These are phyloP conservation scores for Agriopis marginaria DNA, from an alignment of 2,888 invertebrate species.

Conservation along the genomic window DNA sequence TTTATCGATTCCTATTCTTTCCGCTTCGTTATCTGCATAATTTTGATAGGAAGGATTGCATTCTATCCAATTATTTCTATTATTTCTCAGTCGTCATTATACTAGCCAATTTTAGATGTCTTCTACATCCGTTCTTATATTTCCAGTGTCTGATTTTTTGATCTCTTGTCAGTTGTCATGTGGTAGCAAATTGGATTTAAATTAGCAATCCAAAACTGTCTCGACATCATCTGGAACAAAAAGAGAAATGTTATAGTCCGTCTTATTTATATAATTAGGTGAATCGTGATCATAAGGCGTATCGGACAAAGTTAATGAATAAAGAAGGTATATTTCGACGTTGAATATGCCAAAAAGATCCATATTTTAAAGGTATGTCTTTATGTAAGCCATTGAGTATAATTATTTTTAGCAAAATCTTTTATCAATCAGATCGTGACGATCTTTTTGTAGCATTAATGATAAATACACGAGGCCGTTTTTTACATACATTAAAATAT, in stretches of 20 bases:
- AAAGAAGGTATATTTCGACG: too few relatives aligned
- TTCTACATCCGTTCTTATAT: slow-evolving; percentile 33
- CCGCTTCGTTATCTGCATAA: slow-evolving; percentile 18
- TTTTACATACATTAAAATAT: background rate
- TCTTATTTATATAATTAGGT: background rate
- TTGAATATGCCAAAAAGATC: too few relatives aligned
- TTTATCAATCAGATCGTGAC: background rate
- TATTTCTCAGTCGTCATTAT: background rate
- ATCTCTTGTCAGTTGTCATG: slow-evolving; percentile 20
- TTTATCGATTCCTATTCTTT: background rate
- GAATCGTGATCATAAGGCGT: slow-evolving; percentile 1
- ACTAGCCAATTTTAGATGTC: background rate
- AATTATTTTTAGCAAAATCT: too few relatives aligned
- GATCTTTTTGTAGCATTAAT: too few relatives aligned
- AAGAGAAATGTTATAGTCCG: slow-evolving; percentile 46
- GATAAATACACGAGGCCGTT: background rate
- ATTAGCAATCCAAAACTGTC: slow-evolving; percentile 44
- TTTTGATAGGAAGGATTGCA: slow-evolving; percentile 1
- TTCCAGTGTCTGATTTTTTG: slow-evolving; percentile 41
- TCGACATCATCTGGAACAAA: slow-evolving; percentile 60
- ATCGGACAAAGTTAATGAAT: background rate
- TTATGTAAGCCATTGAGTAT: too few relatives aligned
- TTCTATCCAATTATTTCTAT: slow-evolving; percentile 26
- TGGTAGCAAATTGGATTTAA: slow-evolving; percentile 43
- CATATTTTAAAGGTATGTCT: too few relatives aligned